These are phyloP conservation scores for Coenobita brevimanus DNA, from an alignment of 1,140 invertebrate genomes.

Conservation along the genomic window DNA sequence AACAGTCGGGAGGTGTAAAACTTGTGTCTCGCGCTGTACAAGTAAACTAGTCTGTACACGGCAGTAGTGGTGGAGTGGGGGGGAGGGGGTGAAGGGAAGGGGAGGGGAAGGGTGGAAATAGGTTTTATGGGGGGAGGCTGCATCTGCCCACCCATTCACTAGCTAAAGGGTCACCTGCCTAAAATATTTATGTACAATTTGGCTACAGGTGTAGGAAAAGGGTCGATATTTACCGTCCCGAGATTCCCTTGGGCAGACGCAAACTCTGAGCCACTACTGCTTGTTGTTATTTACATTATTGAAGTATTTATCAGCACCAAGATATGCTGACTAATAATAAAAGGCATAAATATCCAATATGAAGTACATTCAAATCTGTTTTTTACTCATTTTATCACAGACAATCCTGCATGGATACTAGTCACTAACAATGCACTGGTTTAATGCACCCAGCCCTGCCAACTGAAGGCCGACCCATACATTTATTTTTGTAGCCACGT, in stretches of 20 bases:
- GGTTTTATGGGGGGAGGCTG: conserved; percentile 7
- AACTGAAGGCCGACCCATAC: conserved; percentile 41
- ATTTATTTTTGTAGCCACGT: too few relatives aligned
- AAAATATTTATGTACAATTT: conserved; percentile 62
- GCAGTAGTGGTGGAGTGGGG: conserved; percentile 41
- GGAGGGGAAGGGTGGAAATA: background rate
- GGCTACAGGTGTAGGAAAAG: conserved; percentile 52
- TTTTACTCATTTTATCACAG: conserved; percentile 62
- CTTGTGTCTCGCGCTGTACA: conserved; percentile 65
- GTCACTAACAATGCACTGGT: conserved; percentile 64
- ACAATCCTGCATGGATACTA: conserved; percentile 66
- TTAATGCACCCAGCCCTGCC: conserved; percentile 46
- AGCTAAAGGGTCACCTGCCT: conserved; percentile 37
- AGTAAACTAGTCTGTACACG: conserved; percentile 55
- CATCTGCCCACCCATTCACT: conserved; percentile 26
- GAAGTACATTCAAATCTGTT: conserved; percentile 55
- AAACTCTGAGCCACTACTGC: conserved; percentile 36
- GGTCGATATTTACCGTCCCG: too few relatives aligned
- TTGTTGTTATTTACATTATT: conserved; percentile 57
- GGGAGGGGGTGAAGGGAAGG: conserved; percentile 1
- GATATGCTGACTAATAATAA: conserved; percentile 60
- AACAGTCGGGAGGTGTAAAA: conserved; percentile 67
- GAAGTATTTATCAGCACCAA: conserved; percentile 53
- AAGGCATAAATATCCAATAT: conserved; percentile 68
- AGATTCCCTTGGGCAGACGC: too few relatives aligned